Base-by-base conservation (phyloP, 2,888 invertebrate species). In the Muschampia plurimacula region DNA sequence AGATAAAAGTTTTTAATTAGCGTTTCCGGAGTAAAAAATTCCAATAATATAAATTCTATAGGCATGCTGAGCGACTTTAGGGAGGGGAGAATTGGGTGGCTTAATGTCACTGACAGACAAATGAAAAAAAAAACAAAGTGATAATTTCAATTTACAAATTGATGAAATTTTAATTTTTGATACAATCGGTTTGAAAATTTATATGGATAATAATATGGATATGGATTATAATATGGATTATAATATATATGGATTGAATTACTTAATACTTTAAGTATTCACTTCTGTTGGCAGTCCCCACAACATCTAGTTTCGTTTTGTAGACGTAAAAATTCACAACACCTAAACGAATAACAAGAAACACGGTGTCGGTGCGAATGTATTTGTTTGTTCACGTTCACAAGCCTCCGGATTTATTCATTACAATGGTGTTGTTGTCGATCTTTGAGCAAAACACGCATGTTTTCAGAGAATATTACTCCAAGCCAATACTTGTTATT, bases 391-490 rank as follows among this genome's bases (percentile, higher is more conserved):
- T 74, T 69, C 69, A 28, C 67, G 22, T 22, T 22, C 22, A 22
- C 22, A 71, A 68, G 65, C 70, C 55, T 59, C 59, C 71, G 71
- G 66, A 66, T 60, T 71, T 66, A 67, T 71, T 71, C 60, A 49
- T 67, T 69, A 79, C 80, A 79, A 80, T 80, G 77, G 80, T 73
- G 12, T 72, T 82, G 82, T 83, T 82, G 82, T 78, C 86, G 86
- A 79, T 85, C 80, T 80, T 80, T 82, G 80, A 84, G 77, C 81
- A 89, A 84, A 91, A 92, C 90, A 90, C 83, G 81, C 75, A 74
- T 87, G 89, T 91, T 91, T 90, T 88, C 89, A 89, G 90, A 91
- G 90, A 28, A 77, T 74, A 80, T 82, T 79, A 82, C 83, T 83
- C 79, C 85, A 85, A 86, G 83, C 76, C 74, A 36, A 63, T 32